phyloP scores from a whole-genome alignment of 2,113 vertebrate species.

The Taurulus bubalis region DNA sequence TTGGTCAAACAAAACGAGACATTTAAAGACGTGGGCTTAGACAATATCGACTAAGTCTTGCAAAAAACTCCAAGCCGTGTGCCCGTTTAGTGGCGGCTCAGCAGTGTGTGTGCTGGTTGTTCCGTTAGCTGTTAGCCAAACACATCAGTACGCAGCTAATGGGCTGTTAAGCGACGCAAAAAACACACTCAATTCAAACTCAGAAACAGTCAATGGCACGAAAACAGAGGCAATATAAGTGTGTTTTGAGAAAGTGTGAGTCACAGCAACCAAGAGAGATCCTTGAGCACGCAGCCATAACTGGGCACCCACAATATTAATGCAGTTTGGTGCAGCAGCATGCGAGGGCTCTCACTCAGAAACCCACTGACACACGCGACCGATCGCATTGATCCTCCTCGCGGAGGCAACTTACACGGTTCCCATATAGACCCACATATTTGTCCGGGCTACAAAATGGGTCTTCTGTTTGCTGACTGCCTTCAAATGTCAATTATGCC shows the following conservation, averaged over 20 bases:
- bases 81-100: no score
- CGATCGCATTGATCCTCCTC: neutral
- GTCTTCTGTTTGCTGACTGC: neutral
- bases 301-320: neutral
- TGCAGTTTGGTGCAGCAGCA: neutral
- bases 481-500: neutral
- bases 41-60: neutral
- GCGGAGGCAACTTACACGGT: neutral
- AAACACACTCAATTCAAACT: no score
- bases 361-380: neutral
- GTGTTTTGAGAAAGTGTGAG: neutral
- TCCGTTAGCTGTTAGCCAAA: no score
- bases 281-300: no score
- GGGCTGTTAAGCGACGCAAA: no score
- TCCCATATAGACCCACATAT: neutral
- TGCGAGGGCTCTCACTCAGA: neutral
- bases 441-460: neutral
- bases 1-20: neutral
- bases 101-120: no score
- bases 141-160: no score
- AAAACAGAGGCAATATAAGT: neutral
- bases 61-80: no score
- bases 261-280: neutral
- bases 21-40: neutral
- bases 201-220: neutral